These are phyloP conservation scores for Sebastes aleutianus DNA, from an alignment of 2,797 vertebrate species.

Conservation along the genomic window DNA sequence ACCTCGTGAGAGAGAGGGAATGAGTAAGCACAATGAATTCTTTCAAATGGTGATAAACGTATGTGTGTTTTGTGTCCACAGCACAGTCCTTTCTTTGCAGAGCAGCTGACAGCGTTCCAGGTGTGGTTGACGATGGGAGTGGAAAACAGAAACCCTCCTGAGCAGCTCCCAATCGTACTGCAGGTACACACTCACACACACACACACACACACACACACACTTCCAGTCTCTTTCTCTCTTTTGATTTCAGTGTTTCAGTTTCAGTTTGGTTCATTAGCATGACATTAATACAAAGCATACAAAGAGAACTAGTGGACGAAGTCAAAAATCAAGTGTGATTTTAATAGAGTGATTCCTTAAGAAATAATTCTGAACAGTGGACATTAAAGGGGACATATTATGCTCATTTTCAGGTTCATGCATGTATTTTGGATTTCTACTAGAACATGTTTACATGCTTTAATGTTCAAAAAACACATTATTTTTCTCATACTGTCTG, in stretches of 20 bases:
- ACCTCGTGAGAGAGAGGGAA: neutral
- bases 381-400: neutral
- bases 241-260: neutral
- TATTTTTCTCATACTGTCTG: neutral
- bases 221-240: no score
- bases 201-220: neutral
- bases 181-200: slow-evolving; percentile 82
- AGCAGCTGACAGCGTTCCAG: slow-evolving; percentile 97
- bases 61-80: slow-evolving; percentile 69
- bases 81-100: slow-evolving; percentile 97
- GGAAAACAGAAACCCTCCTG: slow-evolving; percentile 96
- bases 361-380: neutral
- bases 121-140: slow-evolving; percentile 98
- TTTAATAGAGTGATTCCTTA: neutral
- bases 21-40: neutral
- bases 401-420: neutral
- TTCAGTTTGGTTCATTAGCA: neutral
- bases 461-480: neutral
- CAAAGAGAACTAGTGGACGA: neutral
- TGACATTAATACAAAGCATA: neutral
- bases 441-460: neutral
- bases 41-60: neutral
- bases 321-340: neutral
- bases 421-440: neutral
- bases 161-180: slow-evolving; percentile 95